Base-by-base conservation (phyloP, 2,113 vertebrate species). In the Tetrax tetrax region DNA sequence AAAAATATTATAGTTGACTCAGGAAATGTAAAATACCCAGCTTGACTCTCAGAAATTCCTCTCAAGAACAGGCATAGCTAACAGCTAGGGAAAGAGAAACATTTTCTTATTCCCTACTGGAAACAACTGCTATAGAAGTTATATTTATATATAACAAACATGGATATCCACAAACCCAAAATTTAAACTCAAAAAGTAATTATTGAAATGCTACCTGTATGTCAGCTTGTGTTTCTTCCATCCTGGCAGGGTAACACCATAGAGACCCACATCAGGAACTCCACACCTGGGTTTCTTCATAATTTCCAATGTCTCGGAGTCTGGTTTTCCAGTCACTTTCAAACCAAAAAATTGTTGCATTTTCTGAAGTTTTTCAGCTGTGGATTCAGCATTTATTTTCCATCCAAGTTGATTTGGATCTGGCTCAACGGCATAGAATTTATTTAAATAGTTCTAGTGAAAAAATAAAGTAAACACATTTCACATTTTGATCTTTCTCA, bases 301-400 rank as follows among this genome's bases (percentile, higher is more conserved):
- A 5, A 97, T 59, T 91, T 98, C 83, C n/a, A 98, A 35, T 2
- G 98, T 98, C 24, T 96, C 87, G 5, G 94, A 57, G 47, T 98
- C 97, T 53, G 97, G 69, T 57, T 94, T 97, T 53, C 98, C 98
- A 12, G 98, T 98, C 65, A 98, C 97, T 61, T 97, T 93, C 85
- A 98, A 94, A 31, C 97, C 95, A 90, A 98, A 98, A 95, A 98
- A 98, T 5, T 93, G 90, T 91, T 98, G 98, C 98, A 98, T 98
- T 97, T 98, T 97, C 54, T 70, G 87, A 64, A 98, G 90, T 81
- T 97, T 98, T 80, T 95, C 90, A 10, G 57, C 50, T 33, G 79
- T 47, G 4, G 90, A 80, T 69, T 89, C 95, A 68, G 27, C 70
- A 61, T 93, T 97, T 48, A 35, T 92, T 91, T 89, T 98, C 96